phyloP scores from a whole-genome alignment of 2,888 invertebrate genomes.

The Marasmarcha lunaedactyla region DNA sequence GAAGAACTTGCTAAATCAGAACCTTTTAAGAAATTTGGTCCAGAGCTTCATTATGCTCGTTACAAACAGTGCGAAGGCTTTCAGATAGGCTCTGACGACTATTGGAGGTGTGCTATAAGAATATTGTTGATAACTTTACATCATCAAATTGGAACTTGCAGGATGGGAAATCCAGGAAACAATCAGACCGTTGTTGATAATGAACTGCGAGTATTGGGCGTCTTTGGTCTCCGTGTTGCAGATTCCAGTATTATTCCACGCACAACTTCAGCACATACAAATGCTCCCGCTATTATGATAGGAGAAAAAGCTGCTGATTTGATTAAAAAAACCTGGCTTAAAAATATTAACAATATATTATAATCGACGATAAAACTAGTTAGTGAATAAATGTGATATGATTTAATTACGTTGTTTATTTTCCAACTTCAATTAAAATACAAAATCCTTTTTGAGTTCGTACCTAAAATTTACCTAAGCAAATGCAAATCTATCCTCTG shows the following conservation, averaged over 20 bases:
- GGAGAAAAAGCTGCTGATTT: slow-evolving; percentile 80
- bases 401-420: too few species aligned
- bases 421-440: too few species aligned
- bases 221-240: slow-evolving; percentile 73
- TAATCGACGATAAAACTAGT: too few species aligned
- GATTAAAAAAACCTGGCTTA: slow-evolving; percentile 70
- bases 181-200: slow-evolving; percentile 75
- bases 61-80: slow-evolving; percentile 64
- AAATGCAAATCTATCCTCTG: too few species aligned
- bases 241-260: slow-evolving; percentile 79
- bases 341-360: too few species aligned
- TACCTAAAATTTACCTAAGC: too few species aligned
- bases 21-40: slow-evolving; percentile 69
- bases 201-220: slow-evolving; percentile 73
- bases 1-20: slow-evolving; percentile 70
- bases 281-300: slow-evolving; percentile 77
- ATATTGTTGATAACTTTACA: slow-evolving; percentile 67
- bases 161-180: slow-evolving; percentile 77
- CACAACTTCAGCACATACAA: slow-evolving; percentile 73
- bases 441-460: too few species aligned
- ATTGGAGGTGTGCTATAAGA: slow-evolving; percentile 78
- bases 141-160: slow-evolving; percentile 76
- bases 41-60: slow-evolving; percentile 59
- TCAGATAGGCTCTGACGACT: slow-evolving; percentile 70
- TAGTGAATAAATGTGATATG: too few species aligned